Base-by-base conservation (phyloP, 2,113 vertebrate species). In the Vireo altiloquus region DNA sequence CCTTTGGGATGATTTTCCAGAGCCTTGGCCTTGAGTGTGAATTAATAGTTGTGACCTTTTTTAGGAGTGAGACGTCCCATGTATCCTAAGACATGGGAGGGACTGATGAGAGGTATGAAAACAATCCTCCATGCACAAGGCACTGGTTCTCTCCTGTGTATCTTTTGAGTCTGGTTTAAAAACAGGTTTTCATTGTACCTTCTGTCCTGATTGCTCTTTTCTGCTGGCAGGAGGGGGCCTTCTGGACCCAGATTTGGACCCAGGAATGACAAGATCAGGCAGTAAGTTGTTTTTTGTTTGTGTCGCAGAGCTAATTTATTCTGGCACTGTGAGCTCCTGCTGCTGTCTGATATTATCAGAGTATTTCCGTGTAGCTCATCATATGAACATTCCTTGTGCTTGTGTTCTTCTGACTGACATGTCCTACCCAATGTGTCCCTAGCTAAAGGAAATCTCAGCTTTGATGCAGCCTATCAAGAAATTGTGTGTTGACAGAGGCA, bases 241-340 rank as follows among this genome's bases (percentile, higher is more conserved):
- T 98, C 98, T 39, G 99, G 98, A 98, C 98, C 99, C 96, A 98
- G 98, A 90, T 99, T 99, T 98, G 99, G 99, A 97, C 98, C 98
- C 60, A 99, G 98, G 97, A 99, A 98, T 98, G 99, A 99, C 96
- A 99, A 99, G 98, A 98, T 99, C 96, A 99, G 99, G 96, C 98
- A 99, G 99, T 99, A 98, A 98, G 99, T 99, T 94, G 72, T 22
- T 89, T 70, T 59, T 87, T 13, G 72, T 40, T 52, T 37, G 72
- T 79, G 49, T 92, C 79, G 42, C 40, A 40, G 44, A 75, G 46
- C 49, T 66, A 47, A 31, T 74, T 85, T 75, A 25, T 76, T n/a
- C 30, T 39, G 77, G 13, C 40, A 15, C 64, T n/a, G 28, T 13
- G 16, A 68, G n/a, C 35, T 72, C n/a, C 54, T 44, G 50, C 20